Percentiles rank a stretch among this genome's conserved stretches.
Evolutionary conservation across 2,888 invertebrate species (phyloP).

Genomic region (Thyatira batis): DNA sequence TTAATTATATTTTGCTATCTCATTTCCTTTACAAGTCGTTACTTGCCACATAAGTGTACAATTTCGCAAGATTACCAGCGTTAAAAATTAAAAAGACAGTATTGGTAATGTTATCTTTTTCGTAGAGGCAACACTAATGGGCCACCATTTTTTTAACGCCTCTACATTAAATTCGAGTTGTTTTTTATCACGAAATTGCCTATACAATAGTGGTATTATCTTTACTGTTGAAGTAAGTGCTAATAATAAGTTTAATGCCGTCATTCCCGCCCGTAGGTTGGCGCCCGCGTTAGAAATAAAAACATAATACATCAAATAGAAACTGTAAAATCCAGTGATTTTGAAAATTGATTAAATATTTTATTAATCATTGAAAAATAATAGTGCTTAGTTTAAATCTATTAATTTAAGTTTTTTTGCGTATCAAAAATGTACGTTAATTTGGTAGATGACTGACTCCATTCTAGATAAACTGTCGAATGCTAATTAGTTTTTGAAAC

Average conservation of each 20-base stretch:
- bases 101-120: slow-evolving; percentile 57
- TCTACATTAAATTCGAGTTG: slow-evolving; percentile 69
- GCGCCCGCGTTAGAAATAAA: slow-evolving; percentile 59
- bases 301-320: slow-evolving; percentile 40
- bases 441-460: too few relatives aligned
- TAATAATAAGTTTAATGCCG: slow-evolving; percentile 73
- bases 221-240: slow-evolving; percentile 71
- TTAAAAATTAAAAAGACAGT: slow-evolving; percentile 53
- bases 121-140: slow-evolving; percentile 48
- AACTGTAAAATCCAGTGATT: background rate
- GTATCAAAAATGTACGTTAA: too few relatives aligned
- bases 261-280: slow-evolving; percentile 54
- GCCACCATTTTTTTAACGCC: slow-evolving; percentile 64
- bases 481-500: too few relatives aligned
- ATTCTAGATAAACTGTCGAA: too few relatives aligned
- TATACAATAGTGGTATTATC: slow-evolving; percentile 73
- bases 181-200: slow-evolving; percentile 68
- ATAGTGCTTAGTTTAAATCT: too few relatives aligned
- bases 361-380: too few relatives aligned
- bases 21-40: slow-evolving; percentile 47
- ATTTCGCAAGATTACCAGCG: slow-evolving; percentile 49
- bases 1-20: slow-evolving; percentile 60
- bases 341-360: too few relatives aligned
- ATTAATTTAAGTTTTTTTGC: too few relatives aligned
- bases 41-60: slow-evolving; percentile 43